Evolutionary conservation across 2,888 invertebrate genomes (phyloP), one percentile per base, ranked within the genome.

Genomic region (Diabrotica balteata): DNA sequence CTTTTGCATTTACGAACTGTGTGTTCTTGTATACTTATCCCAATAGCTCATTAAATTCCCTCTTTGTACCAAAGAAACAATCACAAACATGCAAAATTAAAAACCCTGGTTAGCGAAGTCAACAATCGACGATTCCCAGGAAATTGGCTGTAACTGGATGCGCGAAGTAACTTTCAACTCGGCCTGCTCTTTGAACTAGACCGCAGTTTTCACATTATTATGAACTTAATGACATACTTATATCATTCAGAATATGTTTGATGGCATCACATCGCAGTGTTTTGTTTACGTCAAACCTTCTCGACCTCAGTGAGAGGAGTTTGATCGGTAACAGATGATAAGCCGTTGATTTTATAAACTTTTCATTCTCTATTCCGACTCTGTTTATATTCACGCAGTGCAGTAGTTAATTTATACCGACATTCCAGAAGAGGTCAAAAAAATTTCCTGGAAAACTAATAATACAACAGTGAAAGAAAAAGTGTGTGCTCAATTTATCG

Each of bases 161-260:
- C 44, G 8, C 45, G 32, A n/a, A 46, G n/a, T 55, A 68, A 57
- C 57, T 65, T 67, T 69, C 57, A 59, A 69, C 65, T 65, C 51
- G 61, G 55, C 32, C 17, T 32, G 11, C 59, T 55, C 67, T 72
- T 72, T 72, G 72, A 72, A 66, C 64, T 57, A 57, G 54, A 59
- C 71, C 71, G 71, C 66, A 62, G 61, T 68, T 71, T 66, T 69
- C 71, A 67, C 71, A 73, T 73, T 71, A 71, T 73, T 71, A 73
- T 73, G 71, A 71, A 71, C 69, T 67, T 71, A 73, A 73, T 73
- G 71, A 71, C 69, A 73, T 68, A 71, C 73, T 73, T 73, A 73
- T 73, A 71, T 72, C 71, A 69, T 63, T 72, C 70, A 55, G 65
- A 67, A 63, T 62, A 60, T 63, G 60, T 68, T 68, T 68, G 63